phyloP scores from a whole-genome alignment of 2,888 invertebrate genomes.

The Chloroclysta siterata region DNA sequence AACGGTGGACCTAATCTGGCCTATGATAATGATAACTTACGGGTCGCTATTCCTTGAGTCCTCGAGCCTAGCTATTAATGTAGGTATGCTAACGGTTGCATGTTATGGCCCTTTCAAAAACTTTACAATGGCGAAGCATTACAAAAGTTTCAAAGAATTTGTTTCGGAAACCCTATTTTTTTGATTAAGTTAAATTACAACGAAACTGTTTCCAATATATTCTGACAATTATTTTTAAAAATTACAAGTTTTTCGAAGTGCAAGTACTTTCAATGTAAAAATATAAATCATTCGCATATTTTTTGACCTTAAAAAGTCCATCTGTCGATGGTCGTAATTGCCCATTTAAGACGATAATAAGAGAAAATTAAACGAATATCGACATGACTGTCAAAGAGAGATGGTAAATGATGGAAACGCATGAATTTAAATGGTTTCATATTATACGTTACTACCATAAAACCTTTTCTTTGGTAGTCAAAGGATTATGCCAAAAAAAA shows the following conservation, averaged over 20 bases:
- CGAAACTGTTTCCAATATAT: not conserved
- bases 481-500: too few species aligned
- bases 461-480: too few species aligned
- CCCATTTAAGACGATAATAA: slow-evolving; percentile 45
- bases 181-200: too few species aligned
- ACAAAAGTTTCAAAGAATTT: not conserved
- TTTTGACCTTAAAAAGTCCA: slow-evolving; percentile 45
- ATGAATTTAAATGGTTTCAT: too few species aligned
- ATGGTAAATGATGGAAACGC: slow-evolving; percentile 6
- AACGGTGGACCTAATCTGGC: too few species aligned
- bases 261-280: slow-evolving; percentile 42
- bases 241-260: not conserved
- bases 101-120: too few species aligned
- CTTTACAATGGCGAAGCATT: too few species aligned
- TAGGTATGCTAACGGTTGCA: too few species aligned
- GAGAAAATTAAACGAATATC: slow-evolving; percentile 40
- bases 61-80: too few species aligned
- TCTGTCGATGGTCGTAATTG: slow-evolving; percentile 54
- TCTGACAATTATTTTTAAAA: not conserved
- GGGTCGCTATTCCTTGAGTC: too few species aligned
- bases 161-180: not conserved
- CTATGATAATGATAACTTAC: too few species aligned
- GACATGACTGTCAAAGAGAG: slow-evolving; percentile 16
- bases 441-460: too few species aligned
- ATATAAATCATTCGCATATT: slow-evolving; percentile 44